Evolutionary conservation across 2,113 vertebrate species (phyloP).

Genomic region (Montifringilla adamsi): DNA sequence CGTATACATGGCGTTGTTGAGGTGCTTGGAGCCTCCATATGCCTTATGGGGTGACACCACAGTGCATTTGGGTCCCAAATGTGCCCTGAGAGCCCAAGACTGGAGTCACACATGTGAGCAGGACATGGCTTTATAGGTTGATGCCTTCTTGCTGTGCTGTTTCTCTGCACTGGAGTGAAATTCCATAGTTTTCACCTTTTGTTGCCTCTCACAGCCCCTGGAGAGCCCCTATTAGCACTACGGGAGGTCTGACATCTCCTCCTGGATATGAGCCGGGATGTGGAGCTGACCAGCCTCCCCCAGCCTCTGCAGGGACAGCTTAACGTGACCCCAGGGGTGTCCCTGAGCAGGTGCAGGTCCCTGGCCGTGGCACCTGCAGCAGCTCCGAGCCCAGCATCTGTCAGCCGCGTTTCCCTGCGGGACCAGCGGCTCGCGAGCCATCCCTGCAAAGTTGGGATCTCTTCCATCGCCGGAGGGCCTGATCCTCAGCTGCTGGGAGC

Average conservation of each 20-base stretch:
- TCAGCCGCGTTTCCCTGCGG: accelerated
- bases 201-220: not conserved
- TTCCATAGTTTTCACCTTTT: accelerated
- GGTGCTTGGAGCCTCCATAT: accelerated
- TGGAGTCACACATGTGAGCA: not conserved
- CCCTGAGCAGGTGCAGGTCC: not conserved
- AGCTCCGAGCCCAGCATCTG: not conserved
- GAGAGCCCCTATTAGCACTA: not conserved
- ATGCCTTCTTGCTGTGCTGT: accelerated
- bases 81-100: not conserved
- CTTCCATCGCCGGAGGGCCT: not conserved
- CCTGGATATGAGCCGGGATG: accelerated
- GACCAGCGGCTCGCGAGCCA: accelerated
- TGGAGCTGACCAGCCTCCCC: not conserved
- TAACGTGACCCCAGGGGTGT: accelerated
- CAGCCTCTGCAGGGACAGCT: not conserved
- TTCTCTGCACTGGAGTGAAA: not conserved
- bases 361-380: not conserved
- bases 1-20: accelerated
- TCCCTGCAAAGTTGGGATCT: not conserved
- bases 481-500: not conserved
- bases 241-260: not conserved
- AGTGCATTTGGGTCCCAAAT: accelerated
- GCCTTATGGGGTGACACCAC: accelerated
- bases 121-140: not conserved